Base-by-base conservation (phyloP, 2,113 vertebrate genomes). In the Tupaia chinensis region DNA sequence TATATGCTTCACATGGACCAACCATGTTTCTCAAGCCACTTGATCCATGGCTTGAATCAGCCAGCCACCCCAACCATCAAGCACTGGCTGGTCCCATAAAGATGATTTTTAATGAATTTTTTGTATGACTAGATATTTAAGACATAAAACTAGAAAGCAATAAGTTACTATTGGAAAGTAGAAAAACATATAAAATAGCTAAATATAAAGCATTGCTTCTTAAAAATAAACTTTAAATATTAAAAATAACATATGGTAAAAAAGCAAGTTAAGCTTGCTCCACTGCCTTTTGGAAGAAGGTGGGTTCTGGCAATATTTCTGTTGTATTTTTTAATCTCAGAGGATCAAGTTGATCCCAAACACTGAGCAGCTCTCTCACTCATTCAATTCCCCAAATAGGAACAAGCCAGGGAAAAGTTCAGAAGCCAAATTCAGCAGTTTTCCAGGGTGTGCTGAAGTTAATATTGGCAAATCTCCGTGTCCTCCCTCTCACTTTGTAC, bases 21-120 rank as follows among this genome's bases (percentile, higher is more conserved):
- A 44, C 44, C 44, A 44, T 44, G 44, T 44, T 44, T 44, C 44
- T 44, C 44, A 44, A 44, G 44, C 44, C 44, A 44, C 44, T 44
- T 44, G 44, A 5, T 44, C 44, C 44, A 44, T 44, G 44, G 5
- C 44, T 44, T 44, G 44, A 44, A 44, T 44, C 44, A 44, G 44
- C 5, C 44, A 44, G 44, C 44, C 44, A 44, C 44, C 5, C 44
- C 44, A 44, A 44, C 44, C 44, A 44, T 44, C 44, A 44, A 44
- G 4, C 44, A 44, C 44, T 44, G 44, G 44, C 44, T 44, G 44
- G 44, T 44, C 44, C 44, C 44, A 44, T 4, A 44, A 44, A 44
- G 12, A 74, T 89, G 81, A 78, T 12, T 91, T 74, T 87, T 60
- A 82, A 78, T 68, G 22, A 87, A 32, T 78, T 82, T 87, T 58